Conservation (phyloP, 2,888 invertebrate species). For the Parnassius orleans region DNA sequence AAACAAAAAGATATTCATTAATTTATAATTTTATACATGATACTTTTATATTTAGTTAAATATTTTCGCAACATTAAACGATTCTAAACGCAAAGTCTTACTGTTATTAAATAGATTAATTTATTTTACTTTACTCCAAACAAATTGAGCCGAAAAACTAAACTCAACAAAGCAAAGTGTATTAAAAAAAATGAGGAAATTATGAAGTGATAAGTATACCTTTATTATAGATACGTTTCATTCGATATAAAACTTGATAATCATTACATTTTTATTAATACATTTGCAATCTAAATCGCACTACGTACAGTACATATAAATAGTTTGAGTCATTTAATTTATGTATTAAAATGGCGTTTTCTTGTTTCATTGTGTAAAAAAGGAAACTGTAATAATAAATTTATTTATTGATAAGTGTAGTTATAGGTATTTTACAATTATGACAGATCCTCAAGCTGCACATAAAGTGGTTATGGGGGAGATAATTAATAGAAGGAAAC, state of each 20-base stretch:
- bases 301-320: constrained; percentile 39
- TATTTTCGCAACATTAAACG: no score
- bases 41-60: no score
- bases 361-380: constrained; percentile 1
- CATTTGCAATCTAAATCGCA: constrained; percentile 65
- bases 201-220: constrained; percentile 49
- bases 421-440: constrained; percentile 34
- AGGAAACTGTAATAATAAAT: not conserved
- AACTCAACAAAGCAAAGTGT: not conserved
- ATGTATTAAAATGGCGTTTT: constrained; percentile 10
- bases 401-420: not conserved
- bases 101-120: no score
- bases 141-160: no score
- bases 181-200: constrained; percentile 33
- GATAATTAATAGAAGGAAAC: constrained; percentile 54
- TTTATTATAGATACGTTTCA: constrained; percentile 53
- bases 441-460: constrained; percentile 46
- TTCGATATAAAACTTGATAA: constrained; percentile 45
- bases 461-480: constrained; percentile 55
- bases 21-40: no score
- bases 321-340: constrained; percentile 24
- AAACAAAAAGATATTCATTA: no score
- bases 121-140: no score
- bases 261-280: constrained; percentile 56
- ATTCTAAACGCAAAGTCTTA: no score